Base-by-base conservation (phyloP, 2,888 invertebrate genomes). In the Chrysotoxum bicinctum region DNA sequence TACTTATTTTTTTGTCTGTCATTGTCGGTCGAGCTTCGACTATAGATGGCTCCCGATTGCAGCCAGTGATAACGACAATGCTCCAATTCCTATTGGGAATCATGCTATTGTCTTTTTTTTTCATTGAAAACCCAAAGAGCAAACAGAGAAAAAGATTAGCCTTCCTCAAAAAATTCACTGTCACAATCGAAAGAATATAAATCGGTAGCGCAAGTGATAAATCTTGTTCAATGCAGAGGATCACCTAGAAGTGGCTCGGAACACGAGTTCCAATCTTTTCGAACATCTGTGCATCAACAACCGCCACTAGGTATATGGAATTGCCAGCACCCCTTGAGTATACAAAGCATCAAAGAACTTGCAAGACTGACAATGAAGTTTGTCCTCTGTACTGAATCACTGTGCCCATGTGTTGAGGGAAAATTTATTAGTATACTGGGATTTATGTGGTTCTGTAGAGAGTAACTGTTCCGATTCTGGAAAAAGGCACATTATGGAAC, bases 221-320 rank as follows among this genome's bases (percentile, higher is more conserved):
- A 79, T 79, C 79, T 79, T 72, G 43, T 30, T 64, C 64, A 66
- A 74, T 64, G 32, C 58, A 73, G 69, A 78, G 78, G 78, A 83
- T 79, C 78, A 79, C 64, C 64, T 74, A 35, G 69, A 70, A 66
- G 64, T 83, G 70, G 74, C 70, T 79, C 16, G 16, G 54, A 78
- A 83, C 74, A 79, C 74, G 74, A 83, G 78, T 75, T 74, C 74
- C 68, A 77, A 83, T 83, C 77, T 83, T 48, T 48, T 45, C 19
- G 35, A 78, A 66, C 69, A 83, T 83, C 83, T 83, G 69, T 74
- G 83, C 37, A 35, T 62, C 35, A 66, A 26, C 56, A 66, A 52
- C 8, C n/a, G 14, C n/a, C 9, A 45, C 19, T 45, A n/a, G 4
- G 9, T 45, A 21, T 12, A 48, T 72, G 32, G 54, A 14, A 35